Percentiles rank a stretch among this genome's conserved stretches.
Conservation (phyloP, 2,888 invertebrate genomes). For the Rhingia rostrata region DNA sequence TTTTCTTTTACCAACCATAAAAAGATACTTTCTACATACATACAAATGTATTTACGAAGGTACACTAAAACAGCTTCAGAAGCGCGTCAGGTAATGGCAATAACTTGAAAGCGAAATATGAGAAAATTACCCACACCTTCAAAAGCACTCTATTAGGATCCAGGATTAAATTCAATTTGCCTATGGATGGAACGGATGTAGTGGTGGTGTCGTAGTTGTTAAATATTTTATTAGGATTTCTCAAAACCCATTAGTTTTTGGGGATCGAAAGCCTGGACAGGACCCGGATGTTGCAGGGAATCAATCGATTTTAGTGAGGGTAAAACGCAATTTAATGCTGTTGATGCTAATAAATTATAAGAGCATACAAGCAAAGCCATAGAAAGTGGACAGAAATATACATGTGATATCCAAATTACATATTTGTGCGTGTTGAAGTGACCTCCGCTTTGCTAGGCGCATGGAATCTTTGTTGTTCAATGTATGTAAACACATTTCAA, state of each 20-base stretch:
- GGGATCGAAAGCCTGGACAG: conserved; percentile 9
- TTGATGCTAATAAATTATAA: conserved; percentile 52
- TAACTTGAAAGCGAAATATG: conserved; percentile 67
- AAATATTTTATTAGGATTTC: conserved; percentile 70
- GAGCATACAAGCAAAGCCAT: background rate
- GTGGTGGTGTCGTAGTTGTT: conserved; percentile 51
- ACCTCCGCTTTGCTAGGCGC: too few relatives aligned
- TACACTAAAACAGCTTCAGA: conserved; percentile 22
- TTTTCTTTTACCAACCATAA: conserved; percentile 64
- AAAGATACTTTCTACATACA: conserved; percentile 41
- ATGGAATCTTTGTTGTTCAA: too few relatives aligned
- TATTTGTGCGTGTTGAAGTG: too few relatives aligned
- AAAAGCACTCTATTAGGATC: conserved; percentile 55
- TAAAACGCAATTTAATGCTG: conserved; percentile 51
- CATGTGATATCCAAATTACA: too few relatives aligned
- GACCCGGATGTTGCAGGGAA: conserved; percentile 42
- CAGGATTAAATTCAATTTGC: conserved; percentile 69
- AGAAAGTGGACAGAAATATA: too few relatives aligned
- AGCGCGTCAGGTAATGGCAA: conserved; percentile 64
- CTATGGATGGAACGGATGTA: conserved; percentile 52
- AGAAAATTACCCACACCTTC: conserved; percentile 61
- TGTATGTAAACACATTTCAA: too few relatives aligned
- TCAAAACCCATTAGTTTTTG: conserved; percentile 69
- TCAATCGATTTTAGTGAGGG: conserved; percentile 62
- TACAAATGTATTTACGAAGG: background rate